A percentile compares a stretch with the other conserved stretches of the same genome.
phyloP scores from a whole-genome alignment of 2,797 vertebrate genomes.

The Gallinago solitaria region DNA sequence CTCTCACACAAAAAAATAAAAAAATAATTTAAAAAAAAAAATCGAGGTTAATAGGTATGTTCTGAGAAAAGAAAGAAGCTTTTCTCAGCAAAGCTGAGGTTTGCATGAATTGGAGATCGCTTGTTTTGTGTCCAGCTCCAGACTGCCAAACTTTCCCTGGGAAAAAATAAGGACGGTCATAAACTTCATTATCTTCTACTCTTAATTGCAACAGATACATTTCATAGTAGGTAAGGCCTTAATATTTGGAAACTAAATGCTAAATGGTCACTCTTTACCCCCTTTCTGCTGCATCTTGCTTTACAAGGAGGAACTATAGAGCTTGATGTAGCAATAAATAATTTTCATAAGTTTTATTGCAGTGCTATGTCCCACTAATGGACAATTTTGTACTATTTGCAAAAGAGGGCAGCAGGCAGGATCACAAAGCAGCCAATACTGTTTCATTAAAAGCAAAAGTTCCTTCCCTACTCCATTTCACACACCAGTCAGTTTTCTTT shows the following conservation, averaged over 20 bases:
- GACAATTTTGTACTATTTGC: conserved; percentile 20
- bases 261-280: conserved; percentile 8
- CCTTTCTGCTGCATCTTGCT: neutral
- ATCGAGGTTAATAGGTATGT: neutral
- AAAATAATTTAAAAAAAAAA: neutral
- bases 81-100: neutral
- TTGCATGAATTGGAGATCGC: neutral
- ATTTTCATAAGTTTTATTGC: conserved; percentile 48
- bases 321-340: conserved; percentile 53
- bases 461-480: neutral
- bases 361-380: conserved; percentile 33
- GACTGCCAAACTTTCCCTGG: neutral
- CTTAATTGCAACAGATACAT: conserved; percentile 22
- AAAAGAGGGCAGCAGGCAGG: neutral
- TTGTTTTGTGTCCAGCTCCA: neutral
- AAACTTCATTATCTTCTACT: conserved; percentile 52
- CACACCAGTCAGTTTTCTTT: conserved; percentile 2
- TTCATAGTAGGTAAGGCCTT: neutral
- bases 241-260: conserved; percentile 16
- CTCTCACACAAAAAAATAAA: too few relatives aligned
- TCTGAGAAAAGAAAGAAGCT: neutral
- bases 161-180: conserved; percentile 20
- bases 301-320: neutral
- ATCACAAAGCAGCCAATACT: neutral
- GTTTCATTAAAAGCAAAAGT: conserved; percentile 42